A percentile compares a stretch with the other conserved stretches of the same genome.
Evolutionary conservation across 1,140 invertebrate genomes (phyloP).

Genomic region (Drosophila grimshawi): DNA sequence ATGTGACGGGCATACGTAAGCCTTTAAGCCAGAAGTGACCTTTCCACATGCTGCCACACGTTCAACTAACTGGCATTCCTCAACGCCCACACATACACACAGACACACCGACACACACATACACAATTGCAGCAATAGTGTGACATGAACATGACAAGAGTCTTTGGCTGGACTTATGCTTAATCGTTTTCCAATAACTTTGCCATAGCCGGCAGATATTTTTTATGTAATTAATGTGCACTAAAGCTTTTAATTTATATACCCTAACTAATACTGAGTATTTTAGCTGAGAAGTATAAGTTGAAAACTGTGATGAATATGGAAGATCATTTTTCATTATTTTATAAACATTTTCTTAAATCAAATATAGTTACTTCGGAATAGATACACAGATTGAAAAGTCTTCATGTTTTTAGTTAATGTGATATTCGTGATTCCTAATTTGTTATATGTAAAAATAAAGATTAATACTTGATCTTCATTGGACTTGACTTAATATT

Average conservation of each 20-base stretch:
- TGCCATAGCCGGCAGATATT: conserved; percentile 39
- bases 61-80: conserved; percentile 24
- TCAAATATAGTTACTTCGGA: too few species aligned
- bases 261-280: neutral
- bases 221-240: conserved; percentile 36
- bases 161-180: conserved; percentile 46
- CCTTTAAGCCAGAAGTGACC: conserved; percentile 77
- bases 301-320: too few species aligned
- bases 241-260: conserved; percentile 19
- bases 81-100: conserved; percentile 14
- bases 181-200: conserved; percentile 71
- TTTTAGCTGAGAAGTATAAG: neutral
- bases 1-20: conserved; percentile 55
- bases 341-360: too few species aligned
- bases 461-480: neutral
- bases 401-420: too few species aligned
- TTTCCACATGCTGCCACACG: conserved; percentile 55
- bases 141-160: conserved; percentile 40
- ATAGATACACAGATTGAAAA: too few species aligned
- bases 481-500: neutral
- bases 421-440: too few species aligned
- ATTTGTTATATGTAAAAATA: too few species aligned
- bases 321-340: too few species aligned
- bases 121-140: conserved; percentile 1
- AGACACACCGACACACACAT: conserved; percentile 19